Base-by-base conservation (phyloP, 2,888 invertebrate genomes). In the Hypena proboscidalis region DNA sequence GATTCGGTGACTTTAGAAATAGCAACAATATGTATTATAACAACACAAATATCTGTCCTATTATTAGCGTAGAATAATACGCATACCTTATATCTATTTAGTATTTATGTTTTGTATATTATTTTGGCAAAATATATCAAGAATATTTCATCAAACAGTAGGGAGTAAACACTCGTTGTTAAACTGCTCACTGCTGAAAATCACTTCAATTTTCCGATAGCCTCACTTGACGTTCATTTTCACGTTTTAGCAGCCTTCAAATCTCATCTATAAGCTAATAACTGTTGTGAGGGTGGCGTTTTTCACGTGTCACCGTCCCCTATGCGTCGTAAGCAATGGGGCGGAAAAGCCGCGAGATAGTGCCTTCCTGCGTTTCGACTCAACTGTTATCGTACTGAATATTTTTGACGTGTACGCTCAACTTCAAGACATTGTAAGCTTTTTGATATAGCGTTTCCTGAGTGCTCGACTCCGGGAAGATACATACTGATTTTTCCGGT, bases 261-360 rank as follows among this genome's bases (percentile, higher is more conserved):
- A 59, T 48, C 47, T 39, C 47, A 43, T 62, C 37, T 49, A 47
- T 47, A 41, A 55, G 59, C 58, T 64, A 67, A 58, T 64, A 58
- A 53, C 58, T 55, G 44, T 40, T 50, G 38, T 55, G 50, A 57
- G 51, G 58, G 71, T 65, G 55, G 53, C 41, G 67, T 64, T 71
- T 66, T 68, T 69, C 65, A 74, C 74, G 67, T 64, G 66, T 68
- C 70, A 69, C 53, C 63, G 64, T 72, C 47, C 45, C 36, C 46
- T 51, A 46, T 49, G 37, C 60, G 52, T 65, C 67, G 58, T 55
- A 51, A 29, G 43, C 73, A 72, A 74, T 74, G 66, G 65, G 45
- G 57, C 39, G 74, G 68, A 74, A 74, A 74, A 73, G 58, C 62
- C 62, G 57, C 60, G 39, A 58, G 64, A 70, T 71, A 69, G 57